Conservation (phyloP, 1,140 invertebrate genomes). For the Zaprionus tsacasi region DNA sequence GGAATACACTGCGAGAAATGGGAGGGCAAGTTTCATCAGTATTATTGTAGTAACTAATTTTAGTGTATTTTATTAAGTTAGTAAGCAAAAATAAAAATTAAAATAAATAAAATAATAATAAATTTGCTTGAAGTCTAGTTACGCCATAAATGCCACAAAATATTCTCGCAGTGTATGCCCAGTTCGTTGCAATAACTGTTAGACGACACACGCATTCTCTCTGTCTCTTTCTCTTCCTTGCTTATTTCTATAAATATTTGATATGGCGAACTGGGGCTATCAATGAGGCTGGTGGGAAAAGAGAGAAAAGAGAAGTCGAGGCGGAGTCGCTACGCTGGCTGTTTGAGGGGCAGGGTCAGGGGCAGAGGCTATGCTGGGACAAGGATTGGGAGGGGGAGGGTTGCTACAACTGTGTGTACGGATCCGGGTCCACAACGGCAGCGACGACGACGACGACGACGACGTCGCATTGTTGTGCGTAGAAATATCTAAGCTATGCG, state of each 20-base stretch:
- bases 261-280: constrained; percentile 75
- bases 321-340: background rate
- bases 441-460: too few species aligned
- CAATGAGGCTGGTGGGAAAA: constrained; percentile 47
- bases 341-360: background rate
- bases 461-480: constrained; percentile 77
- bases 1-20: constrained; percentile 14
- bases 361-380: background rate
- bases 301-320: background rate
- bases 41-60: too few species aligned
- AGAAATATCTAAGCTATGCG: constrained; percentile 79
- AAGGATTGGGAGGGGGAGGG: background rate
- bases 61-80: too few species aligned
- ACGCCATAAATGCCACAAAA: background rate
- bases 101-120: too few species aligned
- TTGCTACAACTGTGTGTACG: background rate
- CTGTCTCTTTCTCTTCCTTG: constrained; percentile 20
- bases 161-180: constrained; percentile 6
- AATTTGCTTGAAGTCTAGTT: background rate
- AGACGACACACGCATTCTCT: constrained; percentile 2
- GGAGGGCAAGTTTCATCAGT: background rate
- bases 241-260: constrained; percentile 77
- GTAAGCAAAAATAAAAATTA: too few species aligned
- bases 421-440: constrained; percentile 18
- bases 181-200: constrained; percentile 8